These are phyloP conservation scores for Eupithecia exiguata DNA, from an alignment of 2,888 invertebrate species.

Conservation along the genomic window DNA sequence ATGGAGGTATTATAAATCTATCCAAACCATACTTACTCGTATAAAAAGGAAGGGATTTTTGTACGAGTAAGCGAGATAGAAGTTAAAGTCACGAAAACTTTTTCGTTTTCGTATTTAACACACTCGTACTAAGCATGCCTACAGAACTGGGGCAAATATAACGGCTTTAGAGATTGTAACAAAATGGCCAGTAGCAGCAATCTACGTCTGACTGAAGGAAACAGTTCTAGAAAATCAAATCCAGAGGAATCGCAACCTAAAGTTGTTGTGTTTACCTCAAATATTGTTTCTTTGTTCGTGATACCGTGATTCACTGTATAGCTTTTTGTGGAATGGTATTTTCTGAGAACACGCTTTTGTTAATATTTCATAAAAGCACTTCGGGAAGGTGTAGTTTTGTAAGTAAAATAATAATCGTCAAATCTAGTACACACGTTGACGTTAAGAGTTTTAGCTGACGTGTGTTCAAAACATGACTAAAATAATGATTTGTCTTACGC, in stretches of 20 bases:
- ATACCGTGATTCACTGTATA: background rate
- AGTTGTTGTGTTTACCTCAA: background rate
- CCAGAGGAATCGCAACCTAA: background rate
- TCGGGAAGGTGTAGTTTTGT: background rate
- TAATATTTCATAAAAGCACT: background rate
- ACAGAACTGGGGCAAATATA: slow-evolving; percentile 21
- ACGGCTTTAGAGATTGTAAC: slow-evolving; percentile 20
- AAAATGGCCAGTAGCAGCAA: slow-evolving; percentile 17
- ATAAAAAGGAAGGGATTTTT: too few relatives aligned
- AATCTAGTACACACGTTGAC: background rate
- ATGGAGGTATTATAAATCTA: too few relatives aligned
- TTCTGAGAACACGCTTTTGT: background rate
- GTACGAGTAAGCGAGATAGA: background rate
- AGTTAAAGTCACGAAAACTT: background rate
- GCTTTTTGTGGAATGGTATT: background rate
- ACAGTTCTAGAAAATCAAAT: background rate
- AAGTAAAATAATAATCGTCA: background rate
- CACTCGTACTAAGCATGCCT: background rate
- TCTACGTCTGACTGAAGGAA: background rate
- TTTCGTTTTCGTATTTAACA: background rate
- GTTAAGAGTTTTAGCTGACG: background rate
- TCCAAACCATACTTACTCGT: too few relatives aligned
- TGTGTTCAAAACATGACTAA: background rate
- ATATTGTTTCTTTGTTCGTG: background rate
- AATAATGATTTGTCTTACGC: background rate